Conservation (phyloP, 2,888 invertebrate species). For the Strigamia maritima region DNA sequence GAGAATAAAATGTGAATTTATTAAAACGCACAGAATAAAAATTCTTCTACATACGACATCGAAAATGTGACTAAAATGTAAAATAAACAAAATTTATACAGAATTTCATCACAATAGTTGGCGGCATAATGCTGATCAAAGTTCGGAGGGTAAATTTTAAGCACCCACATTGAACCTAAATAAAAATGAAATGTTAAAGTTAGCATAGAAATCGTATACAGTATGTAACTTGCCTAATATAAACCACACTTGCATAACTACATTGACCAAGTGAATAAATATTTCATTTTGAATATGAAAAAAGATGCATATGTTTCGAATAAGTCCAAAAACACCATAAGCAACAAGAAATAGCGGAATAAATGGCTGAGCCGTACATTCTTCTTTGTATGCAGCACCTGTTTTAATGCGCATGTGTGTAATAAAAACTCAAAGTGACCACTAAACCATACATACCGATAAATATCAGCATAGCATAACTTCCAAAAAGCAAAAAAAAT, state of each 20-base stretch:
- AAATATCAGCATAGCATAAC: background rate
- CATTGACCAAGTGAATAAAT: background rate
- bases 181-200: background rate
- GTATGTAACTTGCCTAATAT: background rate
- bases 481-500: background rate
- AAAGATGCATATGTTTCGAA: background rate
- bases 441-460: background rate
- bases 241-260: background rate
- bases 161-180: background rate
- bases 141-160: background rate
- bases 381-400: background rate
- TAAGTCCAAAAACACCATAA: background rate
- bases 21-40: background rate
- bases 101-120: background rate
- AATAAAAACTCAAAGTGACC: too few relatives aligned
- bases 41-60: background rate
- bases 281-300: background rate
- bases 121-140: background rate
- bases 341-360: background rate
- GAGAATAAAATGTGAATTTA: background rate
- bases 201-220: background rate
- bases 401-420: background rate
- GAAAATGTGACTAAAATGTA: background rate
- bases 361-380: background rate
- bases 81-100: background rate